Evolutionary conservation across 1,140 invertebrate genomes (phyloP), one percentile per base, ranked within the genome.

Genomic region (Caerostris darwini): DNA sequence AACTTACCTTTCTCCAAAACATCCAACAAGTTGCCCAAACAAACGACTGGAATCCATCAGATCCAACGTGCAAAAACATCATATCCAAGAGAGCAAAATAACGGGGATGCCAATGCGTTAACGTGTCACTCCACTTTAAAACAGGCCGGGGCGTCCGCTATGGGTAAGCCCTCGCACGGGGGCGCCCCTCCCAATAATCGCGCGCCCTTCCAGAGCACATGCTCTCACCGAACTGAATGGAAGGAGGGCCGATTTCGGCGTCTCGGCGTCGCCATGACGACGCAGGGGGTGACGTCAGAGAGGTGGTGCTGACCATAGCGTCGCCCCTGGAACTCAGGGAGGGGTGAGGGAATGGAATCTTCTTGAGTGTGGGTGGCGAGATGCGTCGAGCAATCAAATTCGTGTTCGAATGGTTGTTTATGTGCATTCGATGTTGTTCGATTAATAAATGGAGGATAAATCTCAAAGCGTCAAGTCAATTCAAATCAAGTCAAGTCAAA

Each of bases 161-260:
- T 19, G 69, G 34, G 34, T 71, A 7, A 71, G 19, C 69, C 34
- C 69, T 8, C 10, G n/a, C 69, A 10, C 19, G 19, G 69, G 67
- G 69, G 10, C 59, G 17, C 69, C 69, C 69, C 6, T 3, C 19
- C 69, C 69, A n/a, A 3, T 8, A 71, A n/a, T 3, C 69, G 19
- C 69, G 34, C 69, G 34, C 69, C 69, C 69, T 71, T 71, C 69
- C 69, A 19, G 34, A 71, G 69, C 69, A 71, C 69, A 71, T 71
- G 69, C 69, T 71, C 69, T 71, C 7, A 2, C 69, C 3, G 69
- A 10, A 71, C 69, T 71, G 69, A 71, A 34, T 34, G 69, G 34
- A 19, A 50, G 69, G 7, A 71, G 69, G n/a, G 5, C n/a, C 8
- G n/a, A 34, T 34, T 34, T 34, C 69, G 69, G 69, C 69, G 69